Base-by-base conservation (phyloP, 2,797 vertebrate species). In the Channallabes apus region DNA sequence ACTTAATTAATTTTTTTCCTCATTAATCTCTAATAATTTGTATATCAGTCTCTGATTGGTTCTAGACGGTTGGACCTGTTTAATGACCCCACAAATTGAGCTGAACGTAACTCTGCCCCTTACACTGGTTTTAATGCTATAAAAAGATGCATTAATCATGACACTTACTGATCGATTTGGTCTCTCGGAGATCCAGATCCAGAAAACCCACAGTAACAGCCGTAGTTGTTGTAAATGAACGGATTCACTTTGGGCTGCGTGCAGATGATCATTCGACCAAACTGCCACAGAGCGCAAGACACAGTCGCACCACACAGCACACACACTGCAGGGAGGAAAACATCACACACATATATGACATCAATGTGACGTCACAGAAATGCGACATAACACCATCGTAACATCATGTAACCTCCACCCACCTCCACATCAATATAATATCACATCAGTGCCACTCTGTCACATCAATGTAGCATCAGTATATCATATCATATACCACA, bases 121-220 rank as follows among this genome's bases (percentile, higher is more conserved):
- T 32, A 4, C 11, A 11, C 35, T 41, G 35, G 7, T 4, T 35
- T 69, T 35, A 68, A 17, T 17, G 2, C 64, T 65, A 29, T 27
- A 65, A 18, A 4, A 69, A 0, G 9, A 61, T 11, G 41, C 27
- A 46, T 8, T 46, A 8, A 46, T 46, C 41, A 11, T 46, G 9
- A 56, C 32, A 61, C 87, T 6, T 73, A 90, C 90, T 68, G 85
- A 85, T 91, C 90, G 24, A 91, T 79, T 6, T 81, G 83, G 76
- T 91, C 90, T 54, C 87, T 84, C 14, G 90, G 87, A 5, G 76
- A 75, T 8, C 91, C 91, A 2, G 64, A 27, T 1, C 91, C 91
- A 12, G 88, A 87, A 11, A 77, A n/a, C n/a, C n/a, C n/a, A n/a
- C n/a, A n/a, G n/a, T n/a, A n/a, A n/a, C n/a, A n/a, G n/a, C n/a